Percentiles rank a stretch among this genome's conserved stretches.
Conservation (phyloP, 2,113 vertebrate genomes). For the Crotalus helleri region DNA sequence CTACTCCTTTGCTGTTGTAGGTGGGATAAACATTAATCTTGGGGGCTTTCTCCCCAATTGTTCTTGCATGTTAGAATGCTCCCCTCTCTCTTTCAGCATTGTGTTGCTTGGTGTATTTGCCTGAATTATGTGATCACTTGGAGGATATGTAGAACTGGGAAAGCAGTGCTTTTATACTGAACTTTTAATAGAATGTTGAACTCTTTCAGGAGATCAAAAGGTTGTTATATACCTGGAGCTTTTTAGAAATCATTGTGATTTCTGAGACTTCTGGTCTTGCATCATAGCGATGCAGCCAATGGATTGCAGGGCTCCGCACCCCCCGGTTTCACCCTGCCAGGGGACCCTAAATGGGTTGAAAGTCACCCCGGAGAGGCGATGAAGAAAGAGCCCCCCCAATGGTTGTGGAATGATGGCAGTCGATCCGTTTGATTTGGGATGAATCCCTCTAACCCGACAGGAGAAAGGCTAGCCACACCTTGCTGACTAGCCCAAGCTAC, state of each 20-base stretch:
- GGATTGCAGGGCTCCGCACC: no score
- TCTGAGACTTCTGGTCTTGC: no score
- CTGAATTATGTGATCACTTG: not conserved
- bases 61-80: not conserved
- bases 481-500: no score
- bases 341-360: no score
- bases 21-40: not conserved
- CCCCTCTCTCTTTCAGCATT: not conserved
- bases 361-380: no score
- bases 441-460: no score
- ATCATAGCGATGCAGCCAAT: accelerated
- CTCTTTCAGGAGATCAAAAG: not conserved
- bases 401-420: no score
- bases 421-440: no score
- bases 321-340: no score
- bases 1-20: not conserved
- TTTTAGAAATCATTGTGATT: not conserved
- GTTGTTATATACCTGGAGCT: not conserved
- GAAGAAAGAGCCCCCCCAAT: no score
- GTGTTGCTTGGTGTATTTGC: not conserved
- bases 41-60: not conserved
- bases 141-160: not conserved
- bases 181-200: not conserved
- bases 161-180: not conserved
- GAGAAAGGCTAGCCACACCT: no score